Percentiles rank a stretch among this genome's conserved stretches.
phyloP scores from a whole-genome alignment of 30 jellyfish, hydroid and myxozoan species.

The Rhopilema esculentum region DNA sequence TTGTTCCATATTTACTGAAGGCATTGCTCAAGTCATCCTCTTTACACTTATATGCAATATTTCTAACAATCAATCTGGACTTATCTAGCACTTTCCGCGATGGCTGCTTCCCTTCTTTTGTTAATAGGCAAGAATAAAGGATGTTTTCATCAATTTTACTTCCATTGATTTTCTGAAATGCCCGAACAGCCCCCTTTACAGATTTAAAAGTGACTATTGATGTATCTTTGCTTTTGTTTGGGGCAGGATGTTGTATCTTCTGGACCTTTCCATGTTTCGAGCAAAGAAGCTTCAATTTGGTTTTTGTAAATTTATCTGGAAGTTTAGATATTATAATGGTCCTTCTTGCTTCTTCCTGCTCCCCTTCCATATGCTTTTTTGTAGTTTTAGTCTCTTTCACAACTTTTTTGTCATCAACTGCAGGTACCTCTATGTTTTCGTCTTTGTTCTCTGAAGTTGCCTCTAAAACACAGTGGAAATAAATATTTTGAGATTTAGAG shows the following conservation, averaged over 20 bases:
- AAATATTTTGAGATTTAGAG: no score
- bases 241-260: slow-evolving; percentile 76
- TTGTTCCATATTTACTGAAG: slow-evolving; percentile 67
- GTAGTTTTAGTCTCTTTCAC: background rate
- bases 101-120: slow-evolving; percentile 77
- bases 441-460: background rate
- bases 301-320: slow-evolving; percentile 66
- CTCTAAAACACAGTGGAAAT: background rate
- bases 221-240: slow-evolving; percentile 45
- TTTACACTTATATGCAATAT: slow-evolving; percentile 74
- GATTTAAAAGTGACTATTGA: slow-evolving; percentile 74
- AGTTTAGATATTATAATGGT: slow-evolving; percentile 87
- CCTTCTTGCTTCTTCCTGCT: slow-evolving; percentile 61
- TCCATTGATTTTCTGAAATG: slow-evolving; percentile 87
- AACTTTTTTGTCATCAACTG: background rate
- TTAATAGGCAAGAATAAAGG: slow-evolving; percentile 65
- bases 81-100: slow-evolving; percentile 45
- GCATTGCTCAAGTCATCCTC: slow-evolving; percentile 63
- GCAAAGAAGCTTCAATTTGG: slow-evolving; percentile 71
- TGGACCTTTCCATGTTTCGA: slow-evolving; percentile 84
- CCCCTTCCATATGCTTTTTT: background rate
- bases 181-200: slow-evolving; percentile 86
- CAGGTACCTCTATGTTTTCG: background rate
- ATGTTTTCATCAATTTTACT: slow-evolving; percentile 29
- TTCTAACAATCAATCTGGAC: slow-evolving; percentile 85